A percentile compares a stretch with the other conserved stretches of the same genome.
Evolutionary conservation across 2,888 invertebrate genomes (phyloP).

Genomic region (Leucoma salicis): DNA sequence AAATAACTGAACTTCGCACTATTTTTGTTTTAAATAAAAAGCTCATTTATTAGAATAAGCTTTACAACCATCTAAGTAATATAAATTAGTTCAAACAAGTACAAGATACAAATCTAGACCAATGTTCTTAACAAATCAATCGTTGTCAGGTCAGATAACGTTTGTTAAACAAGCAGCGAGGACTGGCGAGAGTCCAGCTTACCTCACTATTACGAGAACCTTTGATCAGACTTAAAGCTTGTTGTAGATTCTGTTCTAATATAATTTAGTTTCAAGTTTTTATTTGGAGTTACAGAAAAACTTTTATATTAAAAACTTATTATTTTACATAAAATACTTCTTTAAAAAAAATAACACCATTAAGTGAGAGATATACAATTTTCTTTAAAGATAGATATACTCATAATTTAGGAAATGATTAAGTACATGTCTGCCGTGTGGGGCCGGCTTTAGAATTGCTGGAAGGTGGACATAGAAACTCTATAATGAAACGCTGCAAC

Average conservation of each 20-base stretch:
- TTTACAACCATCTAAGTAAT: neutral
- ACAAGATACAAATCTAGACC: neutral
- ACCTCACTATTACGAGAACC: conserved; percentile 12
- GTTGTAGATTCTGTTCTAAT: conserved; percentile 1
- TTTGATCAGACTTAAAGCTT: conserved; percentile 16
- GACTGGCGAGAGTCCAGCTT: conserved; percentile 20
- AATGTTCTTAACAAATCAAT: conserved; percentile 26
- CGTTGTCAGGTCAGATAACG: conserved; percentile 12
- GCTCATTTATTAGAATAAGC: neutral
- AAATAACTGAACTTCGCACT: no score
- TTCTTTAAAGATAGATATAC: no score
- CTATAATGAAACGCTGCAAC: no score
- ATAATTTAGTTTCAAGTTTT: neutral
- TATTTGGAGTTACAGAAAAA: neutral
- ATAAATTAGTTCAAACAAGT: neutral
- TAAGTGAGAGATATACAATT: no score
- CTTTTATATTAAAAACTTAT: no score
- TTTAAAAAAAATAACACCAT: no score
- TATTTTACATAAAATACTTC: no score
- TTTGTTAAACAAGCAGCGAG: conserved; percentile 20
- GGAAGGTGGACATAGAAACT: no score
- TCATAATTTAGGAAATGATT: no score
- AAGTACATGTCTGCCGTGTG: no score
- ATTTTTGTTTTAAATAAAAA: no score
- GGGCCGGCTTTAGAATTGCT: no score